Percentiles rank a stretch among this genome's conserved stretches.
phyloP scores from a whole-genome alignment of 2,888 invertebrate species.

The Pristionchus entomophagus region DNA sequence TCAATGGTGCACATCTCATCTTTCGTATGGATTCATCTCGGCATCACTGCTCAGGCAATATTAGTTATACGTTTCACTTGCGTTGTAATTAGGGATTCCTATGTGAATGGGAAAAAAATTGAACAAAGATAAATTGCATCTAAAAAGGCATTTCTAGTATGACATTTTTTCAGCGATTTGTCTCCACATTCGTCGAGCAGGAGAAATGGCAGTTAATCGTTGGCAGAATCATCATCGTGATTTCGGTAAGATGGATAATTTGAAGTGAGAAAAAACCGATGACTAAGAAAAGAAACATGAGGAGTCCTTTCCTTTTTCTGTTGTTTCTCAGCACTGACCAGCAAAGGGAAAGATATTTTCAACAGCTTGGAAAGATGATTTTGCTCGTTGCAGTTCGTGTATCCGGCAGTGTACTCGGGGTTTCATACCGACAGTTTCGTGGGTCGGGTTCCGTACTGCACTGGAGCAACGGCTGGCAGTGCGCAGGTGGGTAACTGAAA shows the following conservation, averaged over 20 bases:
- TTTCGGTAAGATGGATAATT: background rate
- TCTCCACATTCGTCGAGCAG: background rate
- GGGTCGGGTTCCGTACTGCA: slow-evolving; percentile 17
- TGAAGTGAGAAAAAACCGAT: background rate
- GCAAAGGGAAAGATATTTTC: too few relatives aligned
- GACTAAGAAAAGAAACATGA: too few relatives aligned
- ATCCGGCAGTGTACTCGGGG: background rate
- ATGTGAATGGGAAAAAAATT: too few relatives aligned
- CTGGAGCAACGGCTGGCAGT: background rate
- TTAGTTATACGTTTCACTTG: background rate
- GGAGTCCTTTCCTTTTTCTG: too few relatives aligned
- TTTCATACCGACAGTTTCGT: background rate
- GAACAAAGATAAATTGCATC: too few relatives aligned
- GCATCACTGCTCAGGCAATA: background rate
- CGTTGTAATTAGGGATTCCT: too few relatives aligned
- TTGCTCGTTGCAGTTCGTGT: background rate
- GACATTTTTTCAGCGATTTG: background rate
- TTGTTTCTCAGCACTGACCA: too few relatives aligned
- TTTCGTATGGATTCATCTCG: slow-evolving; percentile 2
- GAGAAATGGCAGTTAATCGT: background rate
- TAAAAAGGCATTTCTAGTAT: background rate
- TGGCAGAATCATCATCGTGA: background rate
- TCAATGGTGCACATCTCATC: background rate
- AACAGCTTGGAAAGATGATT: background rate
- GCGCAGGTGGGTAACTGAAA: background rate